These are phyloP conservation scores for Zaprionus ornatus DNA, from an alignment of 1,140 invertebrate species.

Conservation along the genomic window DNA sequence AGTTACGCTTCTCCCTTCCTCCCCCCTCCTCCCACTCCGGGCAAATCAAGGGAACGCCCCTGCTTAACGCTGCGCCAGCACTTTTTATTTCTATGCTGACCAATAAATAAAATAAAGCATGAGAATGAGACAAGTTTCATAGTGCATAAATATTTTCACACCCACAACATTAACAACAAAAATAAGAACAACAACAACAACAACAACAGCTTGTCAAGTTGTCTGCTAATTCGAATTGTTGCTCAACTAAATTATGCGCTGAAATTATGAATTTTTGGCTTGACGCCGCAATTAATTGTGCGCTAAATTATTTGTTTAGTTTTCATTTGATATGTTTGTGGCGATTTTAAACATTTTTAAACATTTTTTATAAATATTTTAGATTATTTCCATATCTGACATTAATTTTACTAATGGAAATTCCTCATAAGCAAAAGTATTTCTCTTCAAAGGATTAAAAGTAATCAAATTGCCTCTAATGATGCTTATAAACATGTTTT, in stretches of 20 bases:
- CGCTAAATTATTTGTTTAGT: slow-evolving; percentile 34
- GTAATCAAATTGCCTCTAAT: neutral
- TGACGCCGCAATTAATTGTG: slow-evolving; percentile 54
- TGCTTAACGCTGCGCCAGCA: slow-evolving; percentile 42
- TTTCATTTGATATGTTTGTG: slow-evolving; percentile 5
- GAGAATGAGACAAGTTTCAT: slow-evolving; percentile 54
- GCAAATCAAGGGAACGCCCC: slow-evolving; percentile 40
- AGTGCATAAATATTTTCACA: slow-evolving; percentile 64
- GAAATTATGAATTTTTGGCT: slow-evolving; percentile 40
- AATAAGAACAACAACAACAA: slow-evolving; percentile 29
- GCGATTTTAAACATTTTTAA: neutral
- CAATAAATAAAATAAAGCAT: slow-evolving; percentile 65
- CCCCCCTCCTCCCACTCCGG: neutral
- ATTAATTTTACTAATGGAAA: neutral
- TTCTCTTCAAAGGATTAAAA: neutral
- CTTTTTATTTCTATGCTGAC: slow-evolving; percentile 37
- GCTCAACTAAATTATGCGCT: slow-evolving; percentile 46
- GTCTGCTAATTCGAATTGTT: slow-evolving; percentile 48
- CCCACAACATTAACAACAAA: neutral
- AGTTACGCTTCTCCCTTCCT: neutral
- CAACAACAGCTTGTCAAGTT: slow-evolving; percentile 44
- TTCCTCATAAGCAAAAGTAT: neutral
- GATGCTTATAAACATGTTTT: neutral
- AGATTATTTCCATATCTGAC: neutral
- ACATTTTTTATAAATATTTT: neutral